Evolutionary conservation across 1,140 invertebrate species (phyloP).

Genomic region (Leptonema lineaticorne): DNA sequence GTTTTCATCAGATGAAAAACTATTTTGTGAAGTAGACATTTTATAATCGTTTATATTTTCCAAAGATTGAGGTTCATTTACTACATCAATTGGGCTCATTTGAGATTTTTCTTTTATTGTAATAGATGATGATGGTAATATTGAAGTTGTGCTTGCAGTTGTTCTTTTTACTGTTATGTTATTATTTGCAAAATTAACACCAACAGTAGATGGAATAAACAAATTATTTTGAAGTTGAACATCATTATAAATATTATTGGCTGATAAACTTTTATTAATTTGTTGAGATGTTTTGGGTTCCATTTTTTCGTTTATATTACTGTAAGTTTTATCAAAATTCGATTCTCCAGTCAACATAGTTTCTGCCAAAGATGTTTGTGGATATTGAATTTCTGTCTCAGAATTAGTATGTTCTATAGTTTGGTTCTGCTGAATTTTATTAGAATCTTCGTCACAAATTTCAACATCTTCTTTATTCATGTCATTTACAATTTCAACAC

Average conservation of each 20-base stretch:
- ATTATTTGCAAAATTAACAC: conserved; percentile 26
- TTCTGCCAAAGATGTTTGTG: conserved; percentile 28
- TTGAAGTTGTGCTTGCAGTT: neutral
- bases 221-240: conserved; percentile 34
- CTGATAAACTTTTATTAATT: conserved; percentile 26
- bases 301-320: conserved; percentile 40
- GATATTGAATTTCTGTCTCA: conserved; percentile 16
- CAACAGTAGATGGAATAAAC: neutral
- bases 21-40: conserved; percentile 18
- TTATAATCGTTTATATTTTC: conserved; percentile 47
- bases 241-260: conserved; percentile 14
- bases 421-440: neutral
- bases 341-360: conserved; percentile 38
- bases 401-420: neutral
- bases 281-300: conserved; percentile 42
- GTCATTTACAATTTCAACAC: neutral
- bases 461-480: neutral
- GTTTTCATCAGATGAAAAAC: conserved; percentile 29
- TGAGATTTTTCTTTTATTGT: conserved; percentile 3
- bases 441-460: neutral
- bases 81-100: conserved; percentile 45
- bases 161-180: conserved; percentile 37
- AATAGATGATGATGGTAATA: neutral
- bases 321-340: conserved; percentile 40
- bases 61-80: conserved; percentile 51